These are phyloP conservation scores for Atopsyche davidsoni DNA, from an alignment of 1,140 invertebrate species.

Conservation along the genomic window DNA sequence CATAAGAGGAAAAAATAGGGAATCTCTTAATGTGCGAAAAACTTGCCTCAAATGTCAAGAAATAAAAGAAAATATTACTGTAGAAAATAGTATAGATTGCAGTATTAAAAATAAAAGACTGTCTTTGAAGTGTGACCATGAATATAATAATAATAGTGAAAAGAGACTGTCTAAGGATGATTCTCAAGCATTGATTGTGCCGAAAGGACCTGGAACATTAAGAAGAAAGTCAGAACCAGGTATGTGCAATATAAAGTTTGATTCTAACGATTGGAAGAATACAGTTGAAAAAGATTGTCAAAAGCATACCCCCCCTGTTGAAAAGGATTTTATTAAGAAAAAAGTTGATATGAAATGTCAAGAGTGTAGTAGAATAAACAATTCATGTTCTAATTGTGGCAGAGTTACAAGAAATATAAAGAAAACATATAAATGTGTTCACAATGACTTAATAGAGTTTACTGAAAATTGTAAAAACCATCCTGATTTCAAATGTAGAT, in stretches of 20 bases:
- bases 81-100: slow-evolving; percentile 34
- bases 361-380: slow-evolving; percentile 5
- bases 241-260: slow-evolving; percentile 35
- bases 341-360: slow-evolving; percentile 5
- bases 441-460: too few relatives aligned
- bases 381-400: slow-evolving; percentile 9
- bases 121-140: slow-evolving; percentile 8
- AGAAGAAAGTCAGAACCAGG: slow-evolving; percentile 68
- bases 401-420: slow-evolving; percentile 12
- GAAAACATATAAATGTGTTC: background rate
- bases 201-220: slow-evolving; percentile 54
- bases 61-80: slow-evolving; percentile 46
- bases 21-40: slow-evolving; percentile 36
- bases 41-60: slow-evolving; percentile 47
- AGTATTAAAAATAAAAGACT: slow-evolving; percentile 22
- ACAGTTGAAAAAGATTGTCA: slow-evolving; percentile 13
- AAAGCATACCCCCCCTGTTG: too few relatives aligned
- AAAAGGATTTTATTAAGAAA: slow-evolving; percentile 3
- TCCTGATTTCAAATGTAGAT: slow-evolving; percentile 7
- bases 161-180: slow-evolving; percentile 41
- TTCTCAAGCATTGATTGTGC: slow-evolving; percentile 44
- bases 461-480: too few relatives aligned
- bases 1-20: slow-evolving; percentile 9
- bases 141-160: background rate
- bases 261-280: slow-evolving; percentile 22